Percentiles rank a stretch among this genome's conserved stretches.
These are phyloP conservation scores for Habroteleia sp. DNA, from an alignment of 2,888 invertebrate species.

Conservation along the genomic window DNA sequence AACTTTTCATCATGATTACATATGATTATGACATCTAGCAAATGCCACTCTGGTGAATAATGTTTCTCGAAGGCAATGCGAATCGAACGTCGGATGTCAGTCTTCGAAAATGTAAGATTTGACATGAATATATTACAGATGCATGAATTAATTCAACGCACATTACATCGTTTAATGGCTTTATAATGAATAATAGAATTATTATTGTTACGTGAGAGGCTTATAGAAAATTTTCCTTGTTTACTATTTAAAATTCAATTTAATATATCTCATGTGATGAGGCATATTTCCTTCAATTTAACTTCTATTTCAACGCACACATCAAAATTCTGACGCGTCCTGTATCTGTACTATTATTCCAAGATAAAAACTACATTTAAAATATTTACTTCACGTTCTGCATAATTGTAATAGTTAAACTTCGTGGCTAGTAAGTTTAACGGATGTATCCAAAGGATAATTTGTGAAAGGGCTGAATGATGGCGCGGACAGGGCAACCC, in stretches of 20 bases:
- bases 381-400: too few species aligned
- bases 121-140: slow-evolving; percentile 30
- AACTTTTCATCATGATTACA: slow-evolving; percentile 34
- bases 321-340: too few species aligned
- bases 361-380: too few species aligned
- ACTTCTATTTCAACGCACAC: too few species aligned
- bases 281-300: too few species aligned
- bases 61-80: slow-evolving; percentile 32
- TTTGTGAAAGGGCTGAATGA: too few species aligned
- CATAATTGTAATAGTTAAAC: too few species aligned
- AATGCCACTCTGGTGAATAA: slow-evolving; percentile 41
- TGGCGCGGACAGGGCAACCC: too few species aligned
- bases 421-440: too few species aligned
- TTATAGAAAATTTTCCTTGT: not conserved
- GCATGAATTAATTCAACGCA: slow-evolving; percentile 33
- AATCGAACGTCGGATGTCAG: slow-evolving; percentile 44
- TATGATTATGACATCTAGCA: slow-evolving; percentile 39
- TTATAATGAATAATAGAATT: slow-evolving; percentile 28
- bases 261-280: too few species aligned
- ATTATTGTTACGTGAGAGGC: slow-evolving; percentile 9
- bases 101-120: slow-evolving; percentile 37
- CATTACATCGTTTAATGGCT: slow-evolving; percentile 18
- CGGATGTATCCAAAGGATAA: too few species aligned
- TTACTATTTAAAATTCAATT: slow-evolving; percentile 1
- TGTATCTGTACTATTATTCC: too few species aligned